Evolutionary conservation across 2,113 vertebrate genomes (phyloP), one percentile per base, ranked within the genome.

Genomic region (Geothlypis trichas): DNA sequence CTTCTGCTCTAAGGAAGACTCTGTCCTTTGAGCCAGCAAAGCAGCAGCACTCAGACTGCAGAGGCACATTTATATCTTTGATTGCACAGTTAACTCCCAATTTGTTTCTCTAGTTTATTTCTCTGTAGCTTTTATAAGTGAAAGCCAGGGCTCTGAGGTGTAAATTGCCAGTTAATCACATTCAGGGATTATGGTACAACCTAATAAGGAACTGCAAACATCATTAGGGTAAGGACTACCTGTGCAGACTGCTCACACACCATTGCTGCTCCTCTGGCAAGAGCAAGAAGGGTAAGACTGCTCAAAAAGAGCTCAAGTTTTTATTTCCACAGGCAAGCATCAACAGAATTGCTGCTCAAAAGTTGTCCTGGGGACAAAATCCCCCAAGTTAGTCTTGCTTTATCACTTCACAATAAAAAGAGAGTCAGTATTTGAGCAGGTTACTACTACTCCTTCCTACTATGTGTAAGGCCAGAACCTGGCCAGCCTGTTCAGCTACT

Each of bases 381-480:
- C 2, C 4, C 6, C 17, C 4, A 49, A 11, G 23, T 28, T 44
- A 39, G 6, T 13, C 33, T 67, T 79, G 49, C 22, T 83, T 84
- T 69, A 54, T 24, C n/a, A 8, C 39, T 55, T n/a, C 10, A 51
- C 42, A 92, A 74, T 31, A 27, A 66, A 68, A 54, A n/a, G 16
- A 52, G n/a, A 72, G 26, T 11, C 23, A 42, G 3, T 24, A 83
- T 57, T 11, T 49, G 11, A 58, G 74, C 44, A 72, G 57, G 37
- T 16, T 7, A 46, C 30, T 7, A n/a, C 28, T 28, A 5, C 13
- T 57, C 11, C 30, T 55, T 81, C 52, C 51, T 33, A 1, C 9
- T 5, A 4, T 1, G 0, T 0, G 20, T 11, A 28, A 47, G 24
- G 10, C 2, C 73, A 65, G 78, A 71, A 67, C 22, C 54, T 47